Conservation (phyloP, 1,140 invertebrate species). For the Paramacrobiotus metropolitanus region DNA sequence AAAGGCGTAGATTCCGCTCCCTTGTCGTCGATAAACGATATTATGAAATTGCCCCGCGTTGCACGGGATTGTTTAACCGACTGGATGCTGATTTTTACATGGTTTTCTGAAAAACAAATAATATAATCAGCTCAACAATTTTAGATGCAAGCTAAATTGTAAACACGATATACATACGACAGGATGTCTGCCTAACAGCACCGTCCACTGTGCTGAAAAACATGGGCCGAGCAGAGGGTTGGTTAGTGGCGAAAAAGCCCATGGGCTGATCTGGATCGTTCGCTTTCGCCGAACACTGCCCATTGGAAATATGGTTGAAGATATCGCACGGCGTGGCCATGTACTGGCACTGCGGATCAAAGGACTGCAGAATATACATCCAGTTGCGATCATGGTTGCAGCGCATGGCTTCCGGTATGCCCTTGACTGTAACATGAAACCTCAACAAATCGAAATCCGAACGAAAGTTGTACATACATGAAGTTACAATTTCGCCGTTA, state of each 20-base stretch:
- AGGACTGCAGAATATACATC: neutral
- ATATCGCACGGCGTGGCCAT: neutral
- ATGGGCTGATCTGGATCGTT: neutral
- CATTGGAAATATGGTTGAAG: neutral
- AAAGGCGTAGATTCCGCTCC: neutral
- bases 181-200: neutral
- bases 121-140: neutral
- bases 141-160: neutral
- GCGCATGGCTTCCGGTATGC: slow-evolving; percentile 1
- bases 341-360: neutral
- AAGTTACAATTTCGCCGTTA: too few species aligned
- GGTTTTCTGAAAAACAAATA: neutral
- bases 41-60: neutral
- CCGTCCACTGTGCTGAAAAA: neutral
- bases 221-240: neutral
- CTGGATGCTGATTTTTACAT: neutral
- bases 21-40: neutral
- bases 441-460: too few species aligned
- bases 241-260: neutral
- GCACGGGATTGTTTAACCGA: neutral
- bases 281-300: neutral
- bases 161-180: neutral
- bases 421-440: neutral
- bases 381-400: slow-evolving; percentile 3
- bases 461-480: too few species aligned